A percentile compares a stretch with the other conserved stretches of the same genome.
Evolutionary conservation across 2,797 vertebrate species (phyloP).

Genomic region (Poeciliopsis gracilis): DNA sequence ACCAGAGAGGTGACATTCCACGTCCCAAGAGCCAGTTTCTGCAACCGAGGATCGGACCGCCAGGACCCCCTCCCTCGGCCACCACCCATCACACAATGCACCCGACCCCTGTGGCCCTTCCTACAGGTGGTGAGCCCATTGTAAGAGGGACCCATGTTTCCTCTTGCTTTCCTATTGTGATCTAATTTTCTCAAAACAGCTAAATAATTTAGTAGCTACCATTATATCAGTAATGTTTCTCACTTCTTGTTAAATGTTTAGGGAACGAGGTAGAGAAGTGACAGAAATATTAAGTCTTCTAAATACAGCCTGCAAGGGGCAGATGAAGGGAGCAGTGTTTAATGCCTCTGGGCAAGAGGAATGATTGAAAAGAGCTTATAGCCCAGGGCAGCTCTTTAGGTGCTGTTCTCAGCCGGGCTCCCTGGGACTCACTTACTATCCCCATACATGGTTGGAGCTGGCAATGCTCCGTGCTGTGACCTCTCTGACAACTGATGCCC

Average conservation of each 20-base stretch:
- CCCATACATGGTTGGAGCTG: constrained; percentile 42
- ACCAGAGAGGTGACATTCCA: too few species aligned
- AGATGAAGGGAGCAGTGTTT: constrained; percentile 57
- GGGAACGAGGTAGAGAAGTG: constrained; percentile 4
- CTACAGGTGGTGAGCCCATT: too few species aligned
- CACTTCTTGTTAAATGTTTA: not conserved
- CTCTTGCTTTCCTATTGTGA: not conserved
- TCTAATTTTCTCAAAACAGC: not conserved
- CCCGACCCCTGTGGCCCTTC: too few species aligned
- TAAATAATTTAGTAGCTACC: not conserved
- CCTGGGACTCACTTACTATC: constrained; percentile 24
- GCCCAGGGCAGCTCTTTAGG: constrained; percentile 65
- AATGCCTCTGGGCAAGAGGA: constrained; percentile 59
- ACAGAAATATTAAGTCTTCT: constrained; percentile 42
- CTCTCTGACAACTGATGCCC: constrained; percentile 3
- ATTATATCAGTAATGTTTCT: not conserved
- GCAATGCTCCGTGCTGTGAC: constrained; percentile 42
- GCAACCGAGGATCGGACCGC: too few species aligned
- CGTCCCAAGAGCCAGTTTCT: too few species aligned
- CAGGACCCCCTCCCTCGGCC: too few species aligned
- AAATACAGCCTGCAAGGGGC: constrained; percentile 48
- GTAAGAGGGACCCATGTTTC: too few species aligned
- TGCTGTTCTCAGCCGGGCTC: constrained; percentile 47
- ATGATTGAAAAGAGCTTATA: constrained; percentile 46
- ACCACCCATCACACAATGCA: too few species aligned